Evolutionary conservation across 2,113 vertebrate species (phyloP).

Genomic region (Vombatus ursinus): DNA sequence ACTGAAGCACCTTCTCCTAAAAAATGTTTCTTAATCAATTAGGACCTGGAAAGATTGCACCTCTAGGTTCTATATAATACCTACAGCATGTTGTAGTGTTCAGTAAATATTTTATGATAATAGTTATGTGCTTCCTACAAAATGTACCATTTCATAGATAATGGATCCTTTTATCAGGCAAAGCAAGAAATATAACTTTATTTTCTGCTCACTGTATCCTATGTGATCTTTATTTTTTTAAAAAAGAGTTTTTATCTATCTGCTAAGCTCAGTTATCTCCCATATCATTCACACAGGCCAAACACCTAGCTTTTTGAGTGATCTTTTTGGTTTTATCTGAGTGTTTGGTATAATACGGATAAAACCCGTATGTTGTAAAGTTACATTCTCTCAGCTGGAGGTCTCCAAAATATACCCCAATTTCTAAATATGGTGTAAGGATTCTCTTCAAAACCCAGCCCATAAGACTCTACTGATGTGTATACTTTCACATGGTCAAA

Average conservation of each 20-base stretch:
- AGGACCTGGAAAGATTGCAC: slow-evolving; percentile 30
- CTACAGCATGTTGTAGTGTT: slow-evolving; percentile 34
- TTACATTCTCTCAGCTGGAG: neutral
- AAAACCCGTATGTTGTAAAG: neutral
- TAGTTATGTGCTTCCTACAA: neutral
- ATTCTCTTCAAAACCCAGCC: neutral
- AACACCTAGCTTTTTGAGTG: neutral
- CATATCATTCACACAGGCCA: neutral
- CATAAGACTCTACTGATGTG: neutral
- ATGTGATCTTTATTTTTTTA: slow-evolving; percentile 20
- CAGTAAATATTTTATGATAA: slow-evolving; percentile 62
- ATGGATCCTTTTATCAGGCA: slow-evolving; percentile 49
- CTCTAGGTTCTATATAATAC: slow-evolving; percentile 35
- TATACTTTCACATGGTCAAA: neutral
- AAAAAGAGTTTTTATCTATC: slow-evolving; percentile 13
- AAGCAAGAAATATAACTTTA: slow-evolving; percentile 10
- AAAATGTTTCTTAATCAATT: slow-evolving; percentile 52
- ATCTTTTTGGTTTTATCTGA: neutral
- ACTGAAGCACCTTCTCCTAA: slow-evolving; percentile 51
- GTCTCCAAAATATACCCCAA: neutral
- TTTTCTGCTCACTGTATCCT: slow-evolving; percentile 47
- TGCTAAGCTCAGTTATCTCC: slow-evolving; percentile 12
- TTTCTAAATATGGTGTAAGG: neutral
- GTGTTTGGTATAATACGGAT: neutral
- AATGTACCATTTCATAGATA: slow-evolving; percentile 10